A percentile compares a stretch with the other conserved stretches of the same genome.
Evolutionary conservation across 2,888 invertebrate species (phyloP).

Genomic region (Lordiphosa fenestrarum): DNA sequence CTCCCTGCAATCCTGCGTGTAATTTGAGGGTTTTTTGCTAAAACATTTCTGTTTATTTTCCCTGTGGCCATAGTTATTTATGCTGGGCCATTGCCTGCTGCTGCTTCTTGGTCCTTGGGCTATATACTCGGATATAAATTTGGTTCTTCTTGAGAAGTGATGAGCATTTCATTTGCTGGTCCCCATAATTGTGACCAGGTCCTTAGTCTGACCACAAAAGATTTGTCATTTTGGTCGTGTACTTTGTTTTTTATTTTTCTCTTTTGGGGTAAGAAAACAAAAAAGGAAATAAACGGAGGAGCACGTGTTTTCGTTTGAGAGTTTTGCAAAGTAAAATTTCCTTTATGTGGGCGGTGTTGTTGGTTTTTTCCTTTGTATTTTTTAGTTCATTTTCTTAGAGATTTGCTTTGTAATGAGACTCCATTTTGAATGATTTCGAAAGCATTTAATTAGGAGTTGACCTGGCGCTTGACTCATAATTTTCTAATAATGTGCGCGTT

Average conservation of each 20-base stretch:
- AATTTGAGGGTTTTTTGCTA: constrained; percentile 49
- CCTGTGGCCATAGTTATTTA: constrained; percentile 52
- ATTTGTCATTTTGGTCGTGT: constrained; percentile 48
- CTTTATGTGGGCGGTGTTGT: constrained; percentile 13
- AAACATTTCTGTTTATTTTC: constrained; percentile 35
- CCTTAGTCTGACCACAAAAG: constrained; percentile 29
- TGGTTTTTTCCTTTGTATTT: constrained; percentile 12
- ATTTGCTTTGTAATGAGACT: no score
- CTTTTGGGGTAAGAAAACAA: constrained; percentile 1
- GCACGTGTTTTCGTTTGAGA: constrained; percentile 48
- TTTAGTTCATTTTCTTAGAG: background rate
- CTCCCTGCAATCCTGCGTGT: constrained; percentile 27
- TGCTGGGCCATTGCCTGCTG: constrained; percentile 25
- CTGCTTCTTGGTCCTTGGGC: constrained; percentile 25
- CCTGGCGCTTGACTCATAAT: no score
- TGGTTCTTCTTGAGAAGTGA: constrained; percentile 24
- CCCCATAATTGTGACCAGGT: constrained; percentile 49
- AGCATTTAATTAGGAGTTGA: background rate
- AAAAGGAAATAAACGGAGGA: constrained; percentile 21
- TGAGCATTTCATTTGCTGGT: constrained; percentile 57
- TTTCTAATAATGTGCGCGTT: no score
- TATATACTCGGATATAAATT: constrained; percentile 7
- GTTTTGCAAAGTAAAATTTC: constrained; percentile 24
- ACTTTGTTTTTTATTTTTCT: constrained; percentile 22
- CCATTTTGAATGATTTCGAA: background rate